Conservation (phyloP, 2,797 vertebrate species). For the Aplochiton taeniatus region DNA sequence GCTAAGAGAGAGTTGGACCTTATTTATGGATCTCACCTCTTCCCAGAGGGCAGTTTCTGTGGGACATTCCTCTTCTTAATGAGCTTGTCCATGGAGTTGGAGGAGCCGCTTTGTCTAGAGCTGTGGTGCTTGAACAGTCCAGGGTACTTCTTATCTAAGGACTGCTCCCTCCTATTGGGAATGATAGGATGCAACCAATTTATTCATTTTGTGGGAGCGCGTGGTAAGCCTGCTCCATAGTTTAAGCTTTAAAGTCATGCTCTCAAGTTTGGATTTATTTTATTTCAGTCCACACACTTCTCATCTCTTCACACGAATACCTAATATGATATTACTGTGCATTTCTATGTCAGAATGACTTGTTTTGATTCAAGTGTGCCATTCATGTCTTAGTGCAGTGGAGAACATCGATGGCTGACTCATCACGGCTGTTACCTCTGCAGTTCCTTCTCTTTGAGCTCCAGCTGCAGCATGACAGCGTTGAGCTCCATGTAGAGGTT, state of each 20-base stretch:
- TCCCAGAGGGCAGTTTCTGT: constrained; percentile 89
- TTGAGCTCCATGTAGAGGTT: constrained; percentile 98
- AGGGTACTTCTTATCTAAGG: constrained; percentile 91
- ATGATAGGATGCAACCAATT: constrained; percentile 6
- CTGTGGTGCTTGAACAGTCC: constrained; percentile 88
- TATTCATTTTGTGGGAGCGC: neutral
- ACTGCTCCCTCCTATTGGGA: constrained; percentile 86
- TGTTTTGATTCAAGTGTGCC: too few relatives aligned
- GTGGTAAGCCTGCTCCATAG: neutral
- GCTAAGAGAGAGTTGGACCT: too few relatives aligned
- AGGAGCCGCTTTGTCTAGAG: constrained; percentile 80
- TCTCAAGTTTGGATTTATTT: neutral
- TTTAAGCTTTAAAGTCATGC: neutral
- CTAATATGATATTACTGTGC: too few relatives aligned
- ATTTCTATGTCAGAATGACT: too few relatives aligned
- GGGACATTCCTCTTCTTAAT: constrained; percentile 95
- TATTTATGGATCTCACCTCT: constrained; percentile 74
- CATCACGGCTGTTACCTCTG: constrained; percentile 76
- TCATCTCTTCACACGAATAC: too few relatives aligned
- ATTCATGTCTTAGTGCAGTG: too few relatives aligned
- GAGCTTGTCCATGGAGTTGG: constrained; percentile 93
- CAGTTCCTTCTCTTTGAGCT: constrained; percentile 93
- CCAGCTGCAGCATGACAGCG: constrained; percentile 93
- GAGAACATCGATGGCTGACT: neutral
- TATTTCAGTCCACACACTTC: neutral